Evolutionary conservation across 2,113 vertebrate genomes (phyloP).

Genomic region (Caranx melampygus): DNA sequence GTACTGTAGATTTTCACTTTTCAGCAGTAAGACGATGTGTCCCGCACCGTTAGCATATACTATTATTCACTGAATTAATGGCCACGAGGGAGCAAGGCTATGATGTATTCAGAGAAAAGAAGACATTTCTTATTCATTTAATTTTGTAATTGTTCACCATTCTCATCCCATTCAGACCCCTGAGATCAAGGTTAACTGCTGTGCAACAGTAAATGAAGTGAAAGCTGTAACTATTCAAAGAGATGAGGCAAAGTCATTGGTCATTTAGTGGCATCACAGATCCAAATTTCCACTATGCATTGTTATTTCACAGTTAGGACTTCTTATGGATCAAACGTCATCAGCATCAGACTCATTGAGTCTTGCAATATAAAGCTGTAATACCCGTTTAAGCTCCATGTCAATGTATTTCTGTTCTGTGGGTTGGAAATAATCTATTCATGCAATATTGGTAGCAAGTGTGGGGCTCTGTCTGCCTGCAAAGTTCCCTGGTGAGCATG

Average conservation of each 20-base stretch:
- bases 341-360: conserved; percentile 19
- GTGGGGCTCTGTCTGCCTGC: neutral
- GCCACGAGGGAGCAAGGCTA: neutral
- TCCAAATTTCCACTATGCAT: neutral
- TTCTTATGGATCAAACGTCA: conserved; percentile 8
- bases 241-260: neutral
- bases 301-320: neutral
- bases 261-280: neutral
- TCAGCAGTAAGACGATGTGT: no score
- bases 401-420: conserved; percentile 32
- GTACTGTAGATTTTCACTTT: neutral
- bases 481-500: conserved; percentile 3
- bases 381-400: conserved; percentile 24
- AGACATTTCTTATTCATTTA: neutral
- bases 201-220: neutral
- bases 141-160: neutral
- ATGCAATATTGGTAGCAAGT: conserved; percentile 4
- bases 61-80: conserved; percentile 10
- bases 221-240: neutral
- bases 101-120: neutral
- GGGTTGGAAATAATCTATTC: conserved; percentile 49
- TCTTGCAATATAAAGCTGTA: conserved; percentile 7
- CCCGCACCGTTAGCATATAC: neutral
- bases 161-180: neutral
- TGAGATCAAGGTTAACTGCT: neutral